These are phyloP conservation scores for Drosophila athabasca DNA, from an alignment of 1,140 invertebrate species.

Conservation along the genomic window DNA sequence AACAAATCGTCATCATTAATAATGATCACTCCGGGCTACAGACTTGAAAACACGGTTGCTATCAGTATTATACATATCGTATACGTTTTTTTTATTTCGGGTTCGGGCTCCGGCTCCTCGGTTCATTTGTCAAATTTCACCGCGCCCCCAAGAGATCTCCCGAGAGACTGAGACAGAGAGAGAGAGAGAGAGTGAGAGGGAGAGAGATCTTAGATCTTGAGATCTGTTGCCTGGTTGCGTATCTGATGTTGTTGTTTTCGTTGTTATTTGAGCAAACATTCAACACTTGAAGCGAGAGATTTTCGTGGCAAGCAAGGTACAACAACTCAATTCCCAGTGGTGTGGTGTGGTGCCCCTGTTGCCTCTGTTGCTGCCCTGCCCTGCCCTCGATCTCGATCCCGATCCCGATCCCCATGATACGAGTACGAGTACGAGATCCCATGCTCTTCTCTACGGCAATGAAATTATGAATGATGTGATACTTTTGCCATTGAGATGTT, in stretches of 20 bases:
- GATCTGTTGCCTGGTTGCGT: conserved; percentile 38
- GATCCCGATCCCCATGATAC: conserved; percentile 20
- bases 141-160: conserved; percentile 65
- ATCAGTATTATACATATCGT: conserved; percentile 4
- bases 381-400: conserved; percentile 1
- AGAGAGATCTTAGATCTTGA: conserved; percentile 58
- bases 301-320: conserved; percentile 79
- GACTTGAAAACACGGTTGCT: conserved; percentile 49
- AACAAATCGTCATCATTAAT: conserved; percentile 84
- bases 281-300: conserved; percentile 81
- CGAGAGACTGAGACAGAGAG: conserved; percentile 48
- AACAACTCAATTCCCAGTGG: conserved; percentile 72
- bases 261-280: conserved; percentile 82
- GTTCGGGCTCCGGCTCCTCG: conserved; percentile 46
- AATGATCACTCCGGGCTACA: conserved; percentile 78
- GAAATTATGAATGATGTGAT: conserved; percentile 83
- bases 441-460: conserved; percentile 47
- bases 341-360: background rate
- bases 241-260: conserved; percentile 40
- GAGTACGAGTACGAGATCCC: conserved; percentile 22
- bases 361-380: background rate
- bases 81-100: conserved; percentile 8
- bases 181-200: conserved; percentile 50
- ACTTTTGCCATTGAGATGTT: conserved; percentile 83
- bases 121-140: conserved; percentile 82